Conservation (phyloP, 2,797 vertebrate genomes). For the Rhynchonycteris naso region DNA sequence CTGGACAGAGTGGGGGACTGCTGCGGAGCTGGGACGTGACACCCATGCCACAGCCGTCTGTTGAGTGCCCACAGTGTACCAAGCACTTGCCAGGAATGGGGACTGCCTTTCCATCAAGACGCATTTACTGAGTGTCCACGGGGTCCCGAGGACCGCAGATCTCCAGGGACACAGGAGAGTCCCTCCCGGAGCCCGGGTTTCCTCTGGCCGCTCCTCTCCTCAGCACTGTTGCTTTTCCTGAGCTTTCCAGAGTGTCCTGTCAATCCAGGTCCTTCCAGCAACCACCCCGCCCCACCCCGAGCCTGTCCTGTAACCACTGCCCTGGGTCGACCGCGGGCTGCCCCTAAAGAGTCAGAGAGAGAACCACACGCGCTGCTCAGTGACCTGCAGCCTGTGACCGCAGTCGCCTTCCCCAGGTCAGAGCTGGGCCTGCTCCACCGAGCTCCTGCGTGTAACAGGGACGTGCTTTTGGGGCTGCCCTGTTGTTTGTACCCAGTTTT, state of each 20-base stretch:
- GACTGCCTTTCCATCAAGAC: background rate
- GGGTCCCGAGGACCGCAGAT: background rate
- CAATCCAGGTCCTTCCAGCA: background rate
- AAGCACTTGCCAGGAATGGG: background rate
- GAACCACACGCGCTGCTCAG: accelerated
- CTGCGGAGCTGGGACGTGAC: background rate
- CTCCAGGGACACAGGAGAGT: background rate
- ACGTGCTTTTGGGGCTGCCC: accelerated
- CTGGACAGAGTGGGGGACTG: background rate
- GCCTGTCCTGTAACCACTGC: background rate
- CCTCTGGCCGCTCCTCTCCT: background rate
- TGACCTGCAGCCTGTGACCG: too few relatives aligned
- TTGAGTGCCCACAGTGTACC: background rate
- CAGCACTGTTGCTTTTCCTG: background rate
- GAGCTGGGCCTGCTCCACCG: background rate
- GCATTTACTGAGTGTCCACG: background rate
- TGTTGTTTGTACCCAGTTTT: background rate
- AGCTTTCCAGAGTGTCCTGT: background rate
- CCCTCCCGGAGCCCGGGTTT: background rate
- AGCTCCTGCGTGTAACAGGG: accelerated
- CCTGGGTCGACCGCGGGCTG: background rate
- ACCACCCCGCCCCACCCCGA: too few relatives aligned
- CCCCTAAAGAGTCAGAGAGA: background rate
- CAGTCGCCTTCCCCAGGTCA: too few relatives aligned
- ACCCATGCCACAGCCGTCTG: background rate